Percentiles rank a stretch among this genome's conserved stretches.
Evolutionary conservation across 2,797 vertebrate species (phyloP).

Genomic region (Thripadectes ignobilis): DNA sequence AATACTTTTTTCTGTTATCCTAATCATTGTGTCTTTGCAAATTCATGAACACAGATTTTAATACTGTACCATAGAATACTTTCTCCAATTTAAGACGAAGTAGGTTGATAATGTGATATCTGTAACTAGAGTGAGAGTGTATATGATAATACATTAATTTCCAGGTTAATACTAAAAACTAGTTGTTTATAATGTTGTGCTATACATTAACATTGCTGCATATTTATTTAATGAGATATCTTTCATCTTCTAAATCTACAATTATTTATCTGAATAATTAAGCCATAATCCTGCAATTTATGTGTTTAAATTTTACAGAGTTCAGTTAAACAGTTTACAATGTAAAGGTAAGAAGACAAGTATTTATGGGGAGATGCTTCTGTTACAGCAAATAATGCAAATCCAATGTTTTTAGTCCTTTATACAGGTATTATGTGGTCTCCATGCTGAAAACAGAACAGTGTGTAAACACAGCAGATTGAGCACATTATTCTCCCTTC

Average conservation of each 20-base stretch:
- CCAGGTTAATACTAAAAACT: not conserved
- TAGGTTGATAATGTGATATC: not conserved
- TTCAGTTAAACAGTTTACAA: not conserved
- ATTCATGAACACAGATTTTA: not conserved
- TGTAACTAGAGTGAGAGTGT: not conserved
- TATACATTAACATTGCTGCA: not conserved
- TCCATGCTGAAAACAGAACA: not conserved
- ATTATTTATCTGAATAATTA: not conserved
- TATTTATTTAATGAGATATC: not conserved
- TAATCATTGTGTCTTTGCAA: not conserved
- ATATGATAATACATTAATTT: not conserved
- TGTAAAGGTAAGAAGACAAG: not conserved
- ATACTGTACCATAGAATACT: not conserved
- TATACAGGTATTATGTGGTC: not conserved
- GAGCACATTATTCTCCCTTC: conserved; percentile 33
- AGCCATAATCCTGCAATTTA: not conserved
- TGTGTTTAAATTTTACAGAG: not conserved
- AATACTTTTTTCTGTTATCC: not conserved
- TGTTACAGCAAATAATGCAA: not conserved
- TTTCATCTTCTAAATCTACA: not conserved
- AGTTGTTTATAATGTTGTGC: not conserved
- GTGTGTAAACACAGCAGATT: conserved; percentile 17
- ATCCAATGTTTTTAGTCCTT: not conserved
- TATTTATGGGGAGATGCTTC: not conserved
- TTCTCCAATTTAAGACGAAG: not conserved